Evolutionary conservation across 2,113 vertebrate genomes (phyloP), one percentile per base, ranked within the genome.

Genomic region (Synchiropus splendidus): DNA sequence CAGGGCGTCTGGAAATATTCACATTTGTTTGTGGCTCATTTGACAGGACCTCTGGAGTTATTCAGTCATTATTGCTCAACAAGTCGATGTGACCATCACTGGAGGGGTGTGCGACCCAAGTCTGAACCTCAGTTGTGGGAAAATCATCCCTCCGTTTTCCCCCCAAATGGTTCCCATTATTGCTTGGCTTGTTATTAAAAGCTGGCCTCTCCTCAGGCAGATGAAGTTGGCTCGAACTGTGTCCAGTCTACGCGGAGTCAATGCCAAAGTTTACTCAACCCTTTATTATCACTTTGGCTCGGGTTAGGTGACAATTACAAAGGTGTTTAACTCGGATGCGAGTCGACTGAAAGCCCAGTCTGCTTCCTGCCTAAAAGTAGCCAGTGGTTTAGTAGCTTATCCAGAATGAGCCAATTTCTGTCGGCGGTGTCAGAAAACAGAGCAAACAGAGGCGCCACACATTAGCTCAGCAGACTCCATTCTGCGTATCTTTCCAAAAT

Each of bases 111-210:
- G 4, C 8, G 4, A n/a, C n/a, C n/a, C n/a, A n/a, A n/a, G 4
- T 27, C 21, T 27, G 21, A 5, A 27, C 4, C 4, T 27, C 4
- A 27, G 21, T 8, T 27, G 21, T 27, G 21, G 53, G 54, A 48
- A 66, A 70, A 62, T 54, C 51, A 51, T 45, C 38, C 38, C 58
- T 58, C 61, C 37, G 36, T 64, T 27, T n/a, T 27, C 21, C 21
- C 21, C 8, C 21, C 4, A 27, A 27, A 27, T 27, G 8, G 21
- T 44, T 32, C 10, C 51, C 44, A 43, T 58, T 58, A 68, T 59
- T 39, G 46, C 34, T 65, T 41, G 51, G 49, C 42, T 61, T 71
- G 67, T 75, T 80, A 78, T 80, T 78, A 75, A 62, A 68, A 36
- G 50, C 52, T 44, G 67, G 54, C 37, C 5, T 31, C 36, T 48